A percentile compares a stretch with the other conserved stretches of the same genome.
These are phyloP conservation scores for Oxystoma pomonae DNA, from an alignment of 2,888 invertebrate species.

Conservation along the genomic window DNA sequence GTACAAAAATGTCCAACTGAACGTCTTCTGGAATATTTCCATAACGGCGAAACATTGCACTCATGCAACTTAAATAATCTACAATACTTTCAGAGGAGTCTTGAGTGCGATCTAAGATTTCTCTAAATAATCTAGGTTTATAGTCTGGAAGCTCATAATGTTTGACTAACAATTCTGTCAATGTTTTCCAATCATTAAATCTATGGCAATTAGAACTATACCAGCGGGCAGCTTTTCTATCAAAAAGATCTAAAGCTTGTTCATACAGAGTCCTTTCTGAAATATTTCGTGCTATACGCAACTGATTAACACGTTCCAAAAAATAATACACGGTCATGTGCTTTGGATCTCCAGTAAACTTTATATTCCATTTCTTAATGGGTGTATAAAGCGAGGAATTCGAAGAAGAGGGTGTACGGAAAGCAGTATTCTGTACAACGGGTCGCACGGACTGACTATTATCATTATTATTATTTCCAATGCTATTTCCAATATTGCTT, in stretches of 20 bases:
- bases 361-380: not conserved
- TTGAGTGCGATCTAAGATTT: constrained; percentile 10
- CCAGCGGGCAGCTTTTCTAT: constrained; percentile 4
- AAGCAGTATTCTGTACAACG: too few relatives aligned
- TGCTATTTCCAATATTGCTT: not conserved
- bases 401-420: not conserved
- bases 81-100: constrained; percentile 7
- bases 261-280: not conserved
- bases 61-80: constrained; percentile 6
- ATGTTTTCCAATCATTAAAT: not conserved
- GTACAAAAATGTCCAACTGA: constrained; percentile 1
- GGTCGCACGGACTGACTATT: too few relatives aligned
- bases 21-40: not conserved
- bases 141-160: constrained; percentile 12
- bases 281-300: not conserved
- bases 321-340: not conserved
- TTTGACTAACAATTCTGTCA: not conserved
- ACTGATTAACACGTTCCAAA: not conserved
- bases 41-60: constrained; percentile 7
- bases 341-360: constrained; percentile 1
- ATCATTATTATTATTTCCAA: not conserved
- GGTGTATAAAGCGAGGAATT: too few relatives aligned
- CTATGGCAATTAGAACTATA: constrained; percentile 4
- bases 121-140: constrained; percentile 5
- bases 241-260: constrained; percentile 4